Conservation (phyloP, 2,888 invertebrate genomes). For the Cyaniris semiargus region DNA sequence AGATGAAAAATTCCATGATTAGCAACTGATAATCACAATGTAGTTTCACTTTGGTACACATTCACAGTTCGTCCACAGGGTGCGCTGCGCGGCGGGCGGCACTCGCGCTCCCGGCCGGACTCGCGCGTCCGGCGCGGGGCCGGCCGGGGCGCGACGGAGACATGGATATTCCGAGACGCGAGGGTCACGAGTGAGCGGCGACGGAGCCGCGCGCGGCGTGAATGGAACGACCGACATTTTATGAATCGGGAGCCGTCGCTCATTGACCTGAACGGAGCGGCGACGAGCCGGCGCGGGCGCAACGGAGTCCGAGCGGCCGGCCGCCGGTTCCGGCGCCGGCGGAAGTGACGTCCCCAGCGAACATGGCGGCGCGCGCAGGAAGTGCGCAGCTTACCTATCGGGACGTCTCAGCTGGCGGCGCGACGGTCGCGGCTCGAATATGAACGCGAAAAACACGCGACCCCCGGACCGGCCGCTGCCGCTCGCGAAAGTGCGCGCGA, state of each 20-base stretch:
- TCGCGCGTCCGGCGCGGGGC: conserved; percentile 65
- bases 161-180: conserved; percentile 80
- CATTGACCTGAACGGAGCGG: conserved; percentile 63
- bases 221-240: conserved; percentile 79
- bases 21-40: conserved; percentile 63
- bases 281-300: conserved; percentile 57
- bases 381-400: conserved; percentile 80
- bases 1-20: conserved; percentile 68
- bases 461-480: conserved; percentile 68
- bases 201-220: conserved; percentile 73
- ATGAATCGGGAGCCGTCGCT: conserved; percentile 77
- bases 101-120: conserved; percentile 65
- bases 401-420: conserved; percentile 68
- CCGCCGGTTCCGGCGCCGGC: conserved; percentile 54
- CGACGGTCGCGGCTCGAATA: conserved; percentile 49
- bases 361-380: conserved; percentile 80
- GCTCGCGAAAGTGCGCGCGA: conserved; percentile 75
- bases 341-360: conserved; percentile 77
- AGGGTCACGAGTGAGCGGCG: conserved; percentile 79
- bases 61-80: conserved; percentile 59
- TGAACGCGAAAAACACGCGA: conserved; percentile 48
- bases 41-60: conserved; percentile 70
- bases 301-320: conserved; percentile 62
- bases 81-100: conserved; percentile 43
- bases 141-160: conserved; percentile 76